Evolutionary conservation across 2,797 vertebrate genomes (phyloP).

Genomic region (Acanthurus lineatus): DNA sequence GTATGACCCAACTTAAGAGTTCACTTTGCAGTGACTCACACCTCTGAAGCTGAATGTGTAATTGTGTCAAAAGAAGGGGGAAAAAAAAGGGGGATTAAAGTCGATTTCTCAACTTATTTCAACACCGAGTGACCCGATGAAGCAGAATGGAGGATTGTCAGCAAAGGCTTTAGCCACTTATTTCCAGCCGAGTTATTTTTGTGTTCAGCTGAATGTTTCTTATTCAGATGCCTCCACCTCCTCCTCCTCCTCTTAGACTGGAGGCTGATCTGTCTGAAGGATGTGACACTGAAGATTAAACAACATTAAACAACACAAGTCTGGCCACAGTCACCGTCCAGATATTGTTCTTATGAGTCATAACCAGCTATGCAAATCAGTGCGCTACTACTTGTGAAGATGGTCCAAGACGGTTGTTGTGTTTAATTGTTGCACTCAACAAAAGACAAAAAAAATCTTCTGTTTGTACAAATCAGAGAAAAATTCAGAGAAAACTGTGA

Average conservation of each 20-base stretch:
- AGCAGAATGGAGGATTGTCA: conserved; percentile 20
- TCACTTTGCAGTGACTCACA: background rate
- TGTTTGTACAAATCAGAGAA: too few species aligned
- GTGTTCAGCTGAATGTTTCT: conserved; percentile 3
- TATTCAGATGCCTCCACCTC: background rate
- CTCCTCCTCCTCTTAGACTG: too few species aligned
- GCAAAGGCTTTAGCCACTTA: conserved; percentile 25
- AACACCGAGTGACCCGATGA: conserved; percentile 28
- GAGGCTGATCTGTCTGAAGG: too few species aligned
- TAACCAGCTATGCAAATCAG: background rate
- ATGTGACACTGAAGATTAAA: too few species aligned
- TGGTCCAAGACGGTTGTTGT: too few species aligned
- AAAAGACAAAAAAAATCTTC: too few species aligned
- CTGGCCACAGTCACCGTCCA: background rate
- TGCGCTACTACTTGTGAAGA: background rate
- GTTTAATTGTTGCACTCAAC: too few species aligned
- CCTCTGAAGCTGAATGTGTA: conserved; percentile 5
- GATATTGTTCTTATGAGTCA: background rate
- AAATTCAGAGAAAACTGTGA: too few species aligned
- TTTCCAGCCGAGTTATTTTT: conserved; percentile 44
- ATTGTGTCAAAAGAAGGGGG: conserved; percentile 18
- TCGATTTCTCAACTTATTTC: conserved; percentile 28
- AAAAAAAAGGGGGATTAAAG: conserved; percentile 18
- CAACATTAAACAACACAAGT: background rate
- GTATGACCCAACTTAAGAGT: conserved; percentile 18